Conservation (phyloP, 2,797 vertebrate species). For the Molossus alvarezi region DNA sequence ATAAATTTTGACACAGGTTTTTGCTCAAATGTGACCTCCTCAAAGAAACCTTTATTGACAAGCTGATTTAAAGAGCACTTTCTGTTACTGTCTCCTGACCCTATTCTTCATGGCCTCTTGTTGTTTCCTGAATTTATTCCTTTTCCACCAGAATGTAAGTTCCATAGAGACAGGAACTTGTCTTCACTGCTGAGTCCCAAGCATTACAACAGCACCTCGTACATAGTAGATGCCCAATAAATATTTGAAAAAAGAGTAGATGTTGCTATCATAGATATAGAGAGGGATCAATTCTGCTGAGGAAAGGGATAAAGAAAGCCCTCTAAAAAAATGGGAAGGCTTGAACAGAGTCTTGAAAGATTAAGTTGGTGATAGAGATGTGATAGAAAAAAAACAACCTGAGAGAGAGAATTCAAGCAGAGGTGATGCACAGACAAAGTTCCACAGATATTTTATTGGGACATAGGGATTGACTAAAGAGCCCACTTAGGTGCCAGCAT, state of each 20-base stretch:
- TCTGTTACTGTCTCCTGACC: not conserved
- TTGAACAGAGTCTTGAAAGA: not conserved
- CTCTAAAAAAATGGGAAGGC: not conserved
- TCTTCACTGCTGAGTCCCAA: not conserved
- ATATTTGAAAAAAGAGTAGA: not conserved
- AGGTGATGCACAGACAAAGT: not conserved
- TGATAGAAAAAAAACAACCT: not conserved
- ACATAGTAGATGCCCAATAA: not conserved
- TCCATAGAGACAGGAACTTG: not conserved
- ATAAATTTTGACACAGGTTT: not conserved
- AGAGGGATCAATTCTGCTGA: not conserved
- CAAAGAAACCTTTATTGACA: not conserved
- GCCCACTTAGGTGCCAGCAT: not conserved
- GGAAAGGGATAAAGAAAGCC: not conserved
- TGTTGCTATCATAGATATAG: not conserved
- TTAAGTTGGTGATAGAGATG: not conserved
- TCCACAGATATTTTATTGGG: not conserved
- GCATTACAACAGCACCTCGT: not conserved
- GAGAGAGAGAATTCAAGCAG: slow-evolving; percentile 23
- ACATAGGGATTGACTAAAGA: not conserved
- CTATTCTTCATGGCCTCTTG: not conserved
- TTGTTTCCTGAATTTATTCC: not conserved
- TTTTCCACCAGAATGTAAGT: not conserved
- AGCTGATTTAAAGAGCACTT: not conserved
- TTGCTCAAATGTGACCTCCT: slow-evolving; percentile 24